These are phyloP conservation scores for Toxotes lorentzi DNA, from an alignment of 2,797 vertebrate genomes.

Conservation along the genomic window DNA sequence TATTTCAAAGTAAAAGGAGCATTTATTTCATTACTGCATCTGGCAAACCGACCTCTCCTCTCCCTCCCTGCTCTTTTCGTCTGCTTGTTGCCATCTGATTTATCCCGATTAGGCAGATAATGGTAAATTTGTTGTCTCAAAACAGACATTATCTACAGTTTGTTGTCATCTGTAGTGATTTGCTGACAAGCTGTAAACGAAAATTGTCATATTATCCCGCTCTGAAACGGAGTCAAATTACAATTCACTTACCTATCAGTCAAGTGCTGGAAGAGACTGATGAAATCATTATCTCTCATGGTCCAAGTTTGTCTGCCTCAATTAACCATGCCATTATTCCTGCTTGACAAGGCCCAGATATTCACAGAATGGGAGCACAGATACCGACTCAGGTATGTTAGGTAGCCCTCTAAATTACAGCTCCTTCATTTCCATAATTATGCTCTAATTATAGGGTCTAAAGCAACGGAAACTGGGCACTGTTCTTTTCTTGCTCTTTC, in stretches of 20 bases:
- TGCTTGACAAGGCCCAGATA: slow-evolving; percentile 27
- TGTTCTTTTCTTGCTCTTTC: slow-evolving; percentile 48
- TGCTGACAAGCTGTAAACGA: slow-evolving; percentile 27
- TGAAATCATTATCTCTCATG: slow-evolving; percentile 48
- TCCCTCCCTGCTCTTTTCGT: neutral
- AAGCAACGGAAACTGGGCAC: slow-evolving; percentile 21
- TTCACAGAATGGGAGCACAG: slow-evolving; percentile 31
- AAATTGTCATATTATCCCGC: slow-evolving; percentile 42
- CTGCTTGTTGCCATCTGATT: neutral
- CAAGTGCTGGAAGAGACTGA: slow-evolving; percentile 42
- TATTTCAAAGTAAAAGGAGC: neutral
- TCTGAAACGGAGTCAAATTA: slow-evolving; percentile 48
- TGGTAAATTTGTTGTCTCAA: slow-evolving; percentile 34
- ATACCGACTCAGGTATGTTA: slow-evolving; percentile 34
- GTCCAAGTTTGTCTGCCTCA: slow-evolving; percentile 53
- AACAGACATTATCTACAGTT: slow-evolving; percentile 25
- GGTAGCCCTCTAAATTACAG: slow-evolving; percentile 35
- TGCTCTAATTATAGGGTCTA: slow-evolving; percentile 49
- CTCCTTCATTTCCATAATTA: slow-evolving; percentile 59
- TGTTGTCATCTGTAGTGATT: slow-evolving; percentile 27
- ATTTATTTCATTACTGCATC: neutral
- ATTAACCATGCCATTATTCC: slow-evolving; percentile 54
- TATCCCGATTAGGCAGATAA: slow-evolving; percentile 6
- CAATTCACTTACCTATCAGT: slow-evolving; percentile 44
- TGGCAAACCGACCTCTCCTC: neutral